Base-by-base conservation (phyloP, 2,113 vertebrate species). In the Pangasianodon gigas region DNA sequence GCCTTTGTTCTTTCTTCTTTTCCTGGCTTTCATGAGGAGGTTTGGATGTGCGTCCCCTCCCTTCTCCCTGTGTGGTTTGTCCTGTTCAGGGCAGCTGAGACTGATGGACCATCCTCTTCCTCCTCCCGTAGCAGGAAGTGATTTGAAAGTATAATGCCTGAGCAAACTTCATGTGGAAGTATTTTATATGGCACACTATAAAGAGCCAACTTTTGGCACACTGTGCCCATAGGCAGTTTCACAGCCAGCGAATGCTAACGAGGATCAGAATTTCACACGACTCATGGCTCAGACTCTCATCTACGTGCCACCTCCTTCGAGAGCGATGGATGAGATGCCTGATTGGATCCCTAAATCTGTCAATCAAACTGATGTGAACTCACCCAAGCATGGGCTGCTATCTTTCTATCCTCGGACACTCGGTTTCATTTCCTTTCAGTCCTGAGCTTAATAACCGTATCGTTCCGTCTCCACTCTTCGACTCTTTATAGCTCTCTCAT, bases 1-100 rank as follows among this genome's bases (percentile, higher is more conserved):
- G 88, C 92, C 52, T 89, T 85, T 91, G 71, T 92, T 90, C 71
- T 87, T 82, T 88, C 60, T 91, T 75, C 48, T 87, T 69, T 65
- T 29, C 16, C 89, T 87, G 82, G 83, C 77, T 56, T 86, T 62
- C 52, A n/a, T 52, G 88, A 44, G 46, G 56, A 87, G 88, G 37
- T 52, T 56, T 44, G 85, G 88, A 85, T 46, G 81, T 46, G 65
- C 24, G 2, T 87, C 69, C 80, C 29, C 32, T 87, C 48, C 81
- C 48, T 62, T 85, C 71, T 60, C 65, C 58, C 58, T 79, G 69
- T 69, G 81, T 41, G 48, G n/a, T 85, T 80, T 24, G 18, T 24
- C 60, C 62, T 37, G 51, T 48, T 54, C n/a, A 48, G 83, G 71
- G 46, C 29, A 26, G 21, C 58, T 52, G 83, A 79, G 74, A 62